Conservation (phyloP, 2,113 vertebrate species). For the Aptenodytes patagonicus region DNA sequence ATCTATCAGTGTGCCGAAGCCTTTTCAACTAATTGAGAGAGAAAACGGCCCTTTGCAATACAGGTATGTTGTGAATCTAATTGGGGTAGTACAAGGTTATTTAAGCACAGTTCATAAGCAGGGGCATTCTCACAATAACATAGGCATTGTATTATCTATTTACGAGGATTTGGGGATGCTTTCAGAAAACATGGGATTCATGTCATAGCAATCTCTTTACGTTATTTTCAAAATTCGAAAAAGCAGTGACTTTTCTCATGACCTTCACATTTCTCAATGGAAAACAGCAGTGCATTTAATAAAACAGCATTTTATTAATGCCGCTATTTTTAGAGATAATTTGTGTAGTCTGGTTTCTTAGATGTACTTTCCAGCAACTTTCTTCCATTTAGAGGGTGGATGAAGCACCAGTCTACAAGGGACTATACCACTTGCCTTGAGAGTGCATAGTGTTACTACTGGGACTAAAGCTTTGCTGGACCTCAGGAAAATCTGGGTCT, state of each 20-base stretch:
- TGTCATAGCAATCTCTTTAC: background rate
- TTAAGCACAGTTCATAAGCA: slow-evolving; percentile 65
- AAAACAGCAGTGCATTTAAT: background rate
- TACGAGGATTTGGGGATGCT: slow-evolving; percentile 37
- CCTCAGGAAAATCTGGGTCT: slow-evolving; percentile 13
- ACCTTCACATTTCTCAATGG: background rate
- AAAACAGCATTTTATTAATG: background rate
- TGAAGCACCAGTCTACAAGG: background rate
- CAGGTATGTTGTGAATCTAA: slow-evolving; percentile 69
- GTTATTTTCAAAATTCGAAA: slow-evolving; percentile 26
- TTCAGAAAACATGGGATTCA: slow-evolving; percentile 29
- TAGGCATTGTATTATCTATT: slow-evolving; percentile 41
- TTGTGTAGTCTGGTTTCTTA: background rate
- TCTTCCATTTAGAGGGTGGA: background rate
- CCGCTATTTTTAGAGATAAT: background rate
- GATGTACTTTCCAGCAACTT: background rate
- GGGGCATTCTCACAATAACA: slow-evolving; percentile 48
- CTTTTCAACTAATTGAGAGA: slow-evolving; percentile 71
- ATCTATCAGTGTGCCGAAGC: slow-evolving; percentile 65
- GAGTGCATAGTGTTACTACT: background rate
- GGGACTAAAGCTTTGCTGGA: background rate
- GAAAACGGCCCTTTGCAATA: slow-evolving; percentile 65
- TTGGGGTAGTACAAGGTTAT: slow-evolving; percentile 69
- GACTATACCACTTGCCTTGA: background rate
- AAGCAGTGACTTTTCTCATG: background rate